Evolutionary conservation across 92 coral and sea anemone species (phyloP), one percentile per base, ranked within the genome.

Genomic region (Micromussa lordhowensis): DNA sequence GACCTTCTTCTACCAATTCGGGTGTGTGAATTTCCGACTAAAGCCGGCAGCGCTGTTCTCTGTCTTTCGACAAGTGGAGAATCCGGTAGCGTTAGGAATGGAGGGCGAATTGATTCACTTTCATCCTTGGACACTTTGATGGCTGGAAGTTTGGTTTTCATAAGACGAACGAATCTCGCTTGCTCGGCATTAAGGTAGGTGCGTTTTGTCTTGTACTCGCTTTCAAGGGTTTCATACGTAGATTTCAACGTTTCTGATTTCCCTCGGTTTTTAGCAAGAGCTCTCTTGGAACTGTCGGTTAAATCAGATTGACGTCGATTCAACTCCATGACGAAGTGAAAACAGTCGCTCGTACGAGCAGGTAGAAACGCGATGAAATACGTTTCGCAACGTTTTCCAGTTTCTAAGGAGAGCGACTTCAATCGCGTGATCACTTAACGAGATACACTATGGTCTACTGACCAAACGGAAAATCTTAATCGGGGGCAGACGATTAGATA

Each of bases 141-240:
- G 16, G 93, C 93, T 19, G 93, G 93, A n/a, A 91, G 87, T 58
- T 91, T 91, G 69, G 77, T 77, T 58, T 81, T 86, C 61, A 91
- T 87, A 44, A 71, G 34, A 54, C 93, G 90, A 57, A 91, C 40
- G 76, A 91, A 91, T 26, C 85, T 74, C 36, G 87, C 72, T 63
- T 91, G 93, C 73, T 91, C 88, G 53, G 93, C 93, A 26, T 81
- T 91, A 72, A 91, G 61, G 40, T 49, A 76, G 55, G 78, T 68
- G 68, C 81, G 81, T 3, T 86, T 88, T 54, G 83, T 68, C 74
- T 76, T 91, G 32, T 75, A 87, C 75, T 87, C 90, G 77, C 63
- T 81, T 76, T 82, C 72, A 24, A 91, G 88, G 17, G 78, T 81
- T 82, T 64, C 93, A 68, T 85, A 91, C 29, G 88, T 88, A 36